Percentiles rank a stretch among this genome's conserved stretches.
phyloP scores from a whole-genome alignment of 53 echinoderm and acorn worm species.

The Glandiceps talaboti region DNA sequence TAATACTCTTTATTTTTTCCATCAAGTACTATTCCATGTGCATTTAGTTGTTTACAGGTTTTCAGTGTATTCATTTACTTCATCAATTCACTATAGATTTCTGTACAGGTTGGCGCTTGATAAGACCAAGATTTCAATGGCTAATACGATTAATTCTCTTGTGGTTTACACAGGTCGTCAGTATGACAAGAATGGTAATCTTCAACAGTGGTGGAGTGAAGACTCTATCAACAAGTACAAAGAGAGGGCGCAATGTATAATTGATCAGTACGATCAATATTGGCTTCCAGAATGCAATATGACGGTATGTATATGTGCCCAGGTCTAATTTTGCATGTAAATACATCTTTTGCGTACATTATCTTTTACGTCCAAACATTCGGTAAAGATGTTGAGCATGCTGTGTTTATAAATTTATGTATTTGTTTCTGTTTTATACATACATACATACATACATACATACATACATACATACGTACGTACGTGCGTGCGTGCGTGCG shows the following conservation, averaged over 20 bases:
- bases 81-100: no score
- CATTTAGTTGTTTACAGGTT: no score
- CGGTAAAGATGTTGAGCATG: no score
- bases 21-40: background rate
- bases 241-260: slow-evolving; percentile 57
- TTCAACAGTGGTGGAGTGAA: slow-evolving; percentile 72
- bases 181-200: slow-evolving; percentile 82
- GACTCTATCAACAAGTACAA: slow-evolving; percentile 58
- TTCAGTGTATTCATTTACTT: no score
- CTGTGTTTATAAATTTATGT: background rate
- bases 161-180: slow-evolving; percentile 48
- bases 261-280: slow-evolving; percentile 69
- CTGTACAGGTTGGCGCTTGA: no score
- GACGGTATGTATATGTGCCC: slow-evolving; percentile 26
- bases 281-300: slow-evolving; percentile 66
- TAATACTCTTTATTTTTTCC: background rate
- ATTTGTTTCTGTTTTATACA: background rate
- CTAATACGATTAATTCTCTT: no score
- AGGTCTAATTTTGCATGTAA: background rate
- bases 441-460: background rate
- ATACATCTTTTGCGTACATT: no score
- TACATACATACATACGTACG: background rate
- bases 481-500: background rate
- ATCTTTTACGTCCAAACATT: no score
- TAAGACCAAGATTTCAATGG: no score